Base-by-base conservation (phyloP, 1,140 invertebrate genomes). In the Nilaparvata lugens region DNA sequence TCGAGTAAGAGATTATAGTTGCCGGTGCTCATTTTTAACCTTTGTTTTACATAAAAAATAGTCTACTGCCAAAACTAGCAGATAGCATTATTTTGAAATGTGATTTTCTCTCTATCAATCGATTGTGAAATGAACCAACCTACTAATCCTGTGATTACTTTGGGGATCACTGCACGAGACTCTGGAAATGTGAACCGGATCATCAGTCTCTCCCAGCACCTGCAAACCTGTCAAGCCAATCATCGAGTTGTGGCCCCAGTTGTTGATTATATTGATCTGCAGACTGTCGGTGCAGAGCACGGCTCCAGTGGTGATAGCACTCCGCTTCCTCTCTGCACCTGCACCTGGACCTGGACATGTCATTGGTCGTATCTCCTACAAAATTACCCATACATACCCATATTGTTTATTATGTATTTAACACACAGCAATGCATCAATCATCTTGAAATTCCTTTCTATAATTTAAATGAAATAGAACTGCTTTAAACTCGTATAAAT, bases 171-270 rank as follows among this genome's bases (percentile, higher is more conserved):
- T 54, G 28, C 52, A 55, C 2, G 52, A 21, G 9, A 68, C 64
- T 13, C 66, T 56, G 21, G 60, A 52, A 31, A 73, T 64, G 14
- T 70, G 55, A 31, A 77, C 62, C 18, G 62, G 25, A 21, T 63
- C 52, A 23, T 68, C 71, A 57, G 70, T 71, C 48, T 74, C 72
- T 52, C 73, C 73, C 1, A 79, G 66, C 19, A 79, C 68, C 70
- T 79, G 73, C 55, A 79, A 61, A 68, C 81, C 82, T 61, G 80
- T 82, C 19, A 85, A 69, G 25, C 74, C 74, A 67, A 65, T 13
- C 54, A 56, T 52, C 16, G 25, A 21, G 38, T 61, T 62, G n/a
- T 56, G 43, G 25, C 56, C 63, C 68, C 68, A 69, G n/a, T 60
- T 63, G 4, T 52, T 51, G 16, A 62, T 19, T 24, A 69, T 4